Evolutionary conservation across 2,888 invertebrate species (phyloP), one percentile per base, ranked within the genome.

Genomic region (Mesopsocus fuscifrons): DNA sequence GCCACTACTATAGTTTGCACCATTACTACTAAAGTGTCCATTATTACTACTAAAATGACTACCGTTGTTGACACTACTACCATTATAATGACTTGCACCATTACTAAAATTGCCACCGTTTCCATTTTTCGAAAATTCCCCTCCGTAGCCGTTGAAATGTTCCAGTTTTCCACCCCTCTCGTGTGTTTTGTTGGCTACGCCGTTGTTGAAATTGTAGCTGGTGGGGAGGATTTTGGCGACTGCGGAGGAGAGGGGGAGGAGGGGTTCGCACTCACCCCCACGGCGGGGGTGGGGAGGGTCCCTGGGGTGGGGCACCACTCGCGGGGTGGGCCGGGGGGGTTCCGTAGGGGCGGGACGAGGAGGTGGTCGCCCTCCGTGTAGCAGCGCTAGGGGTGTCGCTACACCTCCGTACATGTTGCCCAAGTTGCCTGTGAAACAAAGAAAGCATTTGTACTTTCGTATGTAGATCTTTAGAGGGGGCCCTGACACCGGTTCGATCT

Each of bases 371-470:
- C 41, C 57, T 46, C 64, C 66, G 51, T 73, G 74, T 33, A 77
- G 59, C 62, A 77, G 67, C 15, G 76, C 75, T 23, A 77, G 60
- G 1, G 77, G 77, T 2, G 77, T 78, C 1, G 77, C 73, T 6
- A 79, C 77, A 13, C 78, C 78, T 1, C 78, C 78, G 53, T 75
- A 77, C 55, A 60, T 55, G 44, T 52, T 53, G 38, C 52, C 66
- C 53, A 57, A 46, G 51, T n/a, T n/a, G n/a, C n/a, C n/a, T n/a
- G n/a, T n/a, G n/a, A n/a, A n/a, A n/a, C n/a, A n/a, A n/a, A n/a
- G n/a, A n/a, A n/a, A n/a, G n/a, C n/a, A n/a, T n/a, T n/a, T n/a
- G n/a, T n/a, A n/a, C n/a, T n/a, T n/a, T n/a, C n/a, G n/a, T n/a
- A n/a, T n/a, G n/a, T n/a, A n/a, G n/a, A n/a, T n/a, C n/a, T n/a